phyloP scores from a whole-genome alignment of 2,888 invertebrate genomes.

The Nemurella pictetii region DNA sequence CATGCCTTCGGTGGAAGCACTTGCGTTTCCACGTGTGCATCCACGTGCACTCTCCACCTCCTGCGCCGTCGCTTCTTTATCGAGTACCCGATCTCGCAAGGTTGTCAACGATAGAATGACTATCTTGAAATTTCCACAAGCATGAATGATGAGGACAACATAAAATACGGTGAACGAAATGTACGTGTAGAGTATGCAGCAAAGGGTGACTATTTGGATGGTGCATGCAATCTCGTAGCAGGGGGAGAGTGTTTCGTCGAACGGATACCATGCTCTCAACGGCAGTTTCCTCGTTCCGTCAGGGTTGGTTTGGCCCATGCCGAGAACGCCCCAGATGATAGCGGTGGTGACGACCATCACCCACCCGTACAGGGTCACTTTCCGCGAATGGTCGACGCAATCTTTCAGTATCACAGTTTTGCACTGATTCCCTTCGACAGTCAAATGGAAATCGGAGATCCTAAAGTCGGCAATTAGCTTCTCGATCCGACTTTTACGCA shows the following conservation, averaged over 20 bases:
- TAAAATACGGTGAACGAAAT: constrained; percentile 22
- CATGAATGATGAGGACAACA: constrained; percentile 22
- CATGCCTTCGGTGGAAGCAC: not conserved
- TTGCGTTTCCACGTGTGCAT: not conserved
- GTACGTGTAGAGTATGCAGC: constrained; percentile 18
- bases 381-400: not conserved
- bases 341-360: not conserved
- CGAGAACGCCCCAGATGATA: constrained; percentile 9
- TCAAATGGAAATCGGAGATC: not conserved
- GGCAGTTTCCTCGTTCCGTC: constrained; percentile 8
- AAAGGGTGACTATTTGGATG: constrained; percentile 14
- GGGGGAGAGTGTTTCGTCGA: not conserved
- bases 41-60: not conserved
- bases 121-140: constrained; percentile 12
- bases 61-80: not conserved
- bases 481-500: constrained; percentile 2
- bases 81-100: not conserved
- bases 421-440: not conserved
- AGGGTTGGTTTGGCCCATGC: not conserved
- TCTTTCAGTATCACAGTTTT: not conserved
- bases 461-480: not conserved
- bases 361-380: not conserved
- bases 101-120: not conserved
- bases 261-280: constrained; percentile 13
- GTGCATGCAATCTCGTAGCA: constrained; percentile 17